These are phyloP conservation scores for Xerus rutilus DNA, from an alignment of 2,797 vertebrate genomes.

Conservation along the genomic window DNA sequence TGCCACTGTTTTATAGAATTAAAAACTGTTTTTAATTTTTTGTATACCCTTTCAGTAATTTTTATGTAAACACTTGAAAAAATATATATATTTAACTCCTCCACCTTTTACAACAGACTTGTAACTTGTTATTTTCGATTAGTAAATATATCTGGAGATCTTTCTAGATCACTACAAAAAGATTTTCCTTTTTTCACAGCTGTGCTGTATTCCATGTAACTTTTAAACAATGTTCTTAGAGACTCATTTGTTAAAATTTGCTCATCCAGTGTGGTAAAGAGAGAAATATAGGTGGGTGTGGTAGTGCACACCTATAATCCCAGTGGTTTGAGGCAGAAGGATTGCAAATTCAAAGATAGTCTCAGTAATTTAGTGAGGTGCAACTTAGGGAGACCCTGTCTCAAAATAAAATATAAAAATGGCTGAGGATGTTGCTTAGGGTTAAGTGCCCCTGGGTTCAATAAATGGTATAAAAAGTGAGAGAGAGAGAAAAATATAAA, in stretches of 20 bases:
- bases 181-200: neutral
- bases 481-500: neutral
- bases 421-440: no score
- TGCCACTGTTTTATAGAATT: neutral
- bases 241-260: constrained; percentile 21
- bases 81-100: neutral
- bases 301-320: no score
- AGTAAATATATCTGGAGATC: constrained; percentile 13
- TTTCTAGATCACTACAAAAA: neutral
- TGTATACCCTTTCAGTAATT: neutral
- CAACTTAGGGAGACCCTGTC: no score
- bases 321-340: no score
- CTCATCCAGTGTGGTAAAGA: constrained; percentile 21
- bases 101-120: neutral
- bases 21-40: neutral
- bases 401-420: no score
- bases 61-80: neutral
- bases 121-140: neutral
- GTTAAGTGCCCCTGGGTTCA: no score
- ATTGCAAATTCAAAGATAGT: no score
- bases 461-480: no score
- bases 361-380: no score
- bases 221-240: constrained; percentile 47
- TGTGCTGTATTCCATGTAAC: neutral
- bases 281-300: neutral